Base-by-base conservation (phyloP, 2,888 invertebrate genomes). In the Lissonota sp. region DNA sequence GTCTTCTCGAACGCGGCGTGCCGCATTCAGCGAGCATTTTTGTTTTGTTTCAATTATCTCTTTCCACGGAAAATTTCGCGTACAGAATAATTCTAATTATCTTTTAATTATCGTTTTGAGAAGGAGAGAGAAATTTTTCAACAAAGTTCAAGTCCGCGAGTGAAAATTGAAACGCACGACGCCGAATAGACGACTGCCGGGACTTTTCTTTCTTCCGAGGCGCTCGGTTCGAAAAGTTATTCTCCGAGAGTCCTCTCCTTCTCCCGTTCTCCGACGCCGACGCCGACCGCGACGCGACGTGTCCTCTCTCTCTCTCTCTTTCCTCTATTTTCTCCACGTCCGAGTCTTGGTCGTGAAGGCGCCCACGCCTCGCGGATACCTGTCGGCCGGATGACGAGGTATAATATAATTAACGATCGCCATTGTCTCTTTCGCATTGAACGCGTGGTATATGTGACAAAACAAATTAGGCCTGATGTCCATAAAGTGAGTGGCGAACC, bases 381-480 rank as follows among this genome's bases (percentile, higher is more conserved):
- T 66, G 55, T 40, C 64, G 78, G 71, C 46, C 64, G 78, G 71
- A 79, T 79, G 79, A 81, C 73, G 71, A 62, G 57, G 76, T 26
- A 26, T n/a, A n/a, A n/a, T n/a, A 69, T 72, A 78, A 78, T 70
- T 77, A 80, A 80, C 80, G 74, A 74, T 82, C 75, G 64, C 84
- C 87, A 90, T 88, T 90, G 90, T 88, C 89, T 88, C 89, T 88
- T 85, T 79, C 76, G 77, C 78, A 69, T 83, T 49, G 12, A 39
- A 83, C 85, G 84, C 64, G 26, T 3, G 26, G 26, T 2, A 3
- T 26, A 26, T 26, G 82, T 77, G 81, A 74, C 79, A 82, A 83
- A 84, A 85, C 86, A 86, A 90, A 89, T 91, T 90, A 88, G 88
- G 89, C 78, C 49, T 83, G 88, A 88, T 89, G 90, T 75, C 88